These are phyloP conservation scores for Drosophila serrata DNA, from an alignment of 1,140 invertebrate species.

Conservation along the genomic window DNA sequence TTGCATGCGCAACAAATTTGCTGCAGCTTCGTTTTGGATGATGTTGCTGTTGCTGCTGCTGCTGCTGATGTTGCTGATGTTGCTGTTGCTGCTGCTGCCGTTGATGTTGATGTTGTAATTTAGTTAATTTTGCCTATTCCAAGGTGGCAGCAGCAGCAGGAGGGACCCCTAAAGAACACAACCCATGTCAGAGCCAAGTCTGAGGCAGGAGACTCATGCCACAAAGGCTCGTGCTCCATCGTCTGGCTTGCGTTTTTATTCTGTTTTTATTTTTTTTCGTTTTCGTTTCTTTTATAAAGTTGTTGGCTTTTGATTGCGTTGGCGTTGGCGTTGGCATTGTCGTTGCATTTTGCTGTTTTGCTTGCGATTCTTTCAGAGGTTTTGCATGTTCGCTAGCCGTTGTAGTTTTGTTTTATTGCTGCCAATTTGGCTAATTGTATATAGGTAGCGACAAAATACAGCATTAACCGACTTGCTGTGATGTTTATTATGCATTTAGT, in stretches of 20 bases:
- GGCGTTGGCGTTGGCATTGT: conserved; percentile 61
- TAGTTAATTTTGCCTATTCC: conserved; percentile 84
- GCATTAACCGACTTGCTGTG: conserved; percentile 23
- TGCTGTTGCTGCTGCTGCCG: conserved; percentile 33
- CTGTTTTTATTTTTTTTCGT: too few relatives aligned
- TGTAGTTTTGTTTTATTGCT: conserved; percentile 77
- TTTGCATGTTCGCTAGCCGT: conserved; percentile 69
- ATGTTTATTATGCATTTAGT: conserved; percentile 25
- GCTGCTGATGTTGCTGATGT: conserved; percentile 21
- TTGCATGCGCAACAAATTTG: conserved; percentile 84
- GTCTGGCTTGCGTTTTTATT: conserved; percentile 46
- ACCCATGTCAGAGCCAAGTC: conserved; percentile 53
- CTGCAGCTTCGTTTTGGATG: conserved; percentile 55
- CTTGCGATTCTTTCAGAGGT: conserved; percentile 46
- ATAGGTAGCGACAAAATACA: conserved; percentile 51
- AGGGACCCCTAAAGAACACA: conserved; percentile 55
- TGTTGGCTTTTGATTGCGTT: conserved; percentile 75
- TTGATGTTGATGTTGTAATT: conserved; percentile 80
- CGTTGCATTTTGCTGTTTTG: conserved; percentile 53
- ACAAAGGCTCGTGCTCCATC: conserved; percentile 73
- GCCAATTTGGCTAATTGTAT: conserved; percentile 78
- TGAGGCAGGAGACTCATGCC: conserved; percentile 51
- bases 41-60: conserved; percentile 5
- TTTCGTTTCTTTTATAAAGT: conserved; percentile 64
- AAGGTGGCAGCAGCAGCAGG: conserved; percentile 74